phyloP scores from a whole-genome alignment of 2,888 invertebrate genomes.

The Drosophila koepferae region DNA sequence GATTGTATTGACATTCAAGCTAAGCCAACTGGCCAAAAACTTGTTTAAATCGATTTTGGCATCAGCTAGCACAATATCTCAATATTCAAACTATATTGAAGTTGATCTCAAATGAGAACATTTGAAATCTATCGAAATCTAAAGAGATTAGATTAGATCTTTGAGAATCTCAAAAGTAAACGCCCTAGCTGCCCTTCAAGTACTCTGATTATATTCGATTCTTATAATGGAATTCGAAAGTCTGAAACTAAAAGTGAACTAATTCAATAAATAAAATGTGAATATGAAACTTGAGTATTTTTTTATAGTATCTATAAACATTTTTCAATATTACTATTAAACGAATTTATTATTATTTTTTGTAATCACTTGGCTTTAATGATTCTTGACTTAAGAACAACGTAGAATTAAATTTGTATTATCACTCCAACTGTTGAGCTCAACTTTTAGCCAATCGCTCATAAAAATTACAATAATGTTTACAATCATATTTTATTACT shows the following conservation, averaged over 20 bases:
- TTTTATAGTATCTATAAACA: no score
- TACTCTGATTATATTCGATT: no score
- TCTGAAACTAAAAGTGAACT: no score
- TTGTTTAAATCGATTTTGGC: background rate
- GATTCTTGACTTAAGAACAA: no score
- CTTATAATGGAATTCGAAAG: no score
- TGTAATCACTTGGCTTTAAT: no score
- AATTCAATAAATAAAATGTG: no score
- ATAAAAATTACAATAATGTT: background rate
- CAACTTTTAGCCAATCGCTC: background rate
- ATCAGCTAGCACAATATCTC: background rate
- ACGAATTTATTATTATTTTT: no score
- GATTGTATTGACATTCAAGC: conserved; percentile 5
- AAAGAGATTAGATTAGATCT: background rate
- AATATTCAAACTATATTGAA: background rate
- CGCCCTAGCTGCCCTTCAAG: background rate
- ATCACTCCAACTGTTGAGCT: background rate
- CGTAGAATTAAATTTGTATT: no score
- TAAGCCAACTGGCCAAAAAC: background rate
- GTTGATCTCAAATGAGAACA: background rate
- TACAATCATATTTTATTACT: background rate
- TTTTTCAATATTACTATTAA: no score
- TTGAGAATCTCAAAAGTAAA: background rate
- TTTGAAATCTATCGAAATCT: background rate
- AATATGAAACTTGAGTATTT: background rate